Base-by-base conservation (phyloP, 2,113 vertebrate species). In the Smithornis capensis region DNA sequence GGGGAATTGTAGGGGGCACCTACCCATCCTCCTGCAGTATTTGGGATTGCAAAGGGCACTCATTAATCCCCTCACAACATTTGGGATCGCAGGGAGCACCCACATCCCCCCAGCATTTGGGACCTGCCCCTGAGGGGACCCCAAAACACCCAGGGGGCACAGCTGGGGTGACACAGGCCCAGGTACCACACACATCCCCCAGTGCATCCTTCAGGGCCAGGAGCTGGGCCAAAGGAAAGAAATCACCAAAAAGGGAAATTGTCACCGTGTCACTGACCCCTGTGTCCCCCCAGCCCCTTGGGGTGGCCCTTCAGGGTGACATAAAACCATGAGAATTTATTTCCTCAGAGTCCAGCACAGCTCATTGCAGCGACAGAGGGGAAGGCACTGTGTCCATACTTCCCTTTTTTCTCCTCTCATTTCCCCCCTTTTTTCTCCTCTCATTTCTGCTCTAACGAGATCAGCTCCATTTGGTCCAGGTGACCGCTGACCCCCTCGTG, bases 221-320 rank as follows among this genome's bases (percentile, higher is more conserved):
- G 45, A 78, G 38, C 47, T 13, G 6, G 29, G 28, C 12, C 11
- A n/a, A n/a, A 15, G 19, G 12, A 59, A 63, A 63, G 33, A 71
- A 83, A 56, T 19, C 57, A 29, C n/a, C 19, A 5, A 6, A 79
- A 29, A 68, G 29, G 23, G 12, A 8, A 31, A 56, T 60, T 42
- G n/a, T 40, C 47, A 23, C 31, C 10, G 1, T 3, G 1, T 8
- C 0, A 0, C 17, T 13, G 3, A 29, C 33, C 24, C 2, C 0
- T 1, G 0, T 5, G 5, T 27, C 83, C 2, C 1, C 47, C 44
- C 4, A 1, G 64, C 5, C 62, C 69, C 71, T 65, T 12, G 2
- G 6, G 79, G 80, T 59, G 68, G 71, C 45, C n/a, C 42, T 16
- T 64, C 33, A 85, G 53, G 53, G 84, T 47, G 77, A 95, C 94